phyloP scores from a whole-genome alignment of 2,113 vertebrate genomes.

The Hemicordylus capensis region DNA sequence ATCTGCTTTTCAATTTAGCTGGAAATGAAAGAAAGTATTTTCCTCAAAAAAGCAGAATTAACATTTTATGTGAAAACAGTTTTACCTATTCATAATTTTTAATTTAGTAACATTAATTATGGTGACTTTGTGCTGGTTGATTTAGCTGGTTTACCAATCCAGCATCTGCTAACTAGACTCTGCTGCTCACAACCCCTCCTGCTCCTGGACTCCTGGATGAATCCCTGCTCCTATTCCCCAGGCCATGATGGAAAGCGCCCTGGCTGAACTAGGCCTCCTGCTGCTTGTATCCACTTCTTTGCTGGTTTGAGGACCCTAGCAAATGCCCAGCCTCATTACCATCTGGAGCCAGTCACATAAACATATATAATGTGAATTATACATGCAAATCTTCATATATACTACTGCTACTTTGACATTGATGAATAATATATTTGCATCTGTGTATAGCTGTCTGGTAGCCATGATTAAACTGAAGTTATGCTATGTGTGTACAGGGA shows the following conservation, averaged over 20 bases:
- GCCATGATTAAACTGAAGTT: background rate
- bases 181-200: no score
- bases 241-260: no score
- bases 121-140: background rate
- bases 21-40: background rate
- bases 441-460: background rate
- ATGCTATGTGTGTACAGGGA: background rate
- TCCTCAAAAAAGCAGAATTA: rapidly evolving
- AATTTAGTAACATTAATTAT: background rate
- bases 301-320: background rate
- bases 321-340: background rate
- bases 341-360: background rate
- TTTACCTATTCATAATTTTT: background rate
- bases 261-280: no score
- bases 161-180: no score
- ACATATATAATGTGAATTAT: background rate
- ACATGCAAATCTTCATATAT: no score
- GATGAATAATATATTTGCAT: no score
- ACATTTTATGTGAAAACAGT: background rate
- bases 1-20: background rate
- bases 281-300: background rate
- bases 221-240: no score
- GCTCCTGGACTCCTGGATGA: no score
- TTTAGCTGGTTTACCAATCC: background rate
- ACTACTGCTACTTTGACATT: no score